These are phyloP conservation scores for Acrocera orbiculus DNA, from an alignment of 2,888 invertebrate species.

Conservation along the genomic window DNA sequence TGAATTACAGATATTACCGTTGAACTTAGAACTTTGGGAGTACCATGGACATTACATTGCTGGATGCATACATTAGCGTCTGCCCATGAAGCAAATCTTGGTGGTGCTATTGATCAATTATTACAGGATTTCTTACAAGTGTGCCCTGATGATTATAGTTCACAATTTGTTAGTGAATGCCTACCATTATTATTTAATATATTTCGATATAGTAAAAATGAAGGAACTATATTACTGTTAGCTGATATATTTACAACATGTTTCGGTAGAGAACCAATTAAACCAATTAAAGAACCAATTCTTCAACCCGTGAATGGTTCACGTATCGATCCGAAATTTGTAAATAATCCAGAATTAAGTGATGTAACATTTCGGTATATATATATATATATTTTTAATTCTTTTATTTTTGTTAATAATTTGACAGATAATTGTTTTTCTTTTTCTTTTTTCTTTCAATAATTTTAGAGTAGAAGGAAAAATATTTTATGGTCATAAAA, in stretches of 20 bases:
- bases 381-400: not conserved
- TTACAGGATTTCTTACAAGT: constrained; percentile 80
- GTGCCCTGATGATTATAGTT: constrained; percentile 75
- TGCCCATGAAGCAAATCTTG: constrained; percentile 66
- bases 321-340: constrained; percentile 79
- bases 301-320: constrained; percentile 48
- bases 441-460: not conserved
- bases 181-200: constrained; percentile 78
- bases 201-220: constrained; percentile 81
- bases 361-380: constrained; percentile 66
- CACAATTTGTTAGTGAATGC: constrained; percentile 79
- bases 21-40: constrained; percentile 67
- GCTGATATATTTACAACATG: constrained; percentile 83
- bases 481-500: constrained; percentile 85
- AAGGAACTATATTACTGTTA: constrained; percentile 67
- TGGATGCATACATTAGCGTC: constrained; percentile 82
- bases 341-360: constrained; percentile 82
- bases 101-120: constrained; percentile 72
- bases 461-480: constrained; percentile 60
- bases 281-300: constrained; percentile 49
- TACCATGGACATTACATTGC: constrained; percentile 82
- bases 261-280: constrained; percentile 73
- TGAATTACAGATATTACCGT: constrained; percentile 56
- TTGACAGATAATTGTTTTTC: not conserved
- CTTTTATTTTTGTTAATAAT: not conserved